Conservation (phyloP, 2,113 vertebrate species). For the Mungos mungo region DNA sequence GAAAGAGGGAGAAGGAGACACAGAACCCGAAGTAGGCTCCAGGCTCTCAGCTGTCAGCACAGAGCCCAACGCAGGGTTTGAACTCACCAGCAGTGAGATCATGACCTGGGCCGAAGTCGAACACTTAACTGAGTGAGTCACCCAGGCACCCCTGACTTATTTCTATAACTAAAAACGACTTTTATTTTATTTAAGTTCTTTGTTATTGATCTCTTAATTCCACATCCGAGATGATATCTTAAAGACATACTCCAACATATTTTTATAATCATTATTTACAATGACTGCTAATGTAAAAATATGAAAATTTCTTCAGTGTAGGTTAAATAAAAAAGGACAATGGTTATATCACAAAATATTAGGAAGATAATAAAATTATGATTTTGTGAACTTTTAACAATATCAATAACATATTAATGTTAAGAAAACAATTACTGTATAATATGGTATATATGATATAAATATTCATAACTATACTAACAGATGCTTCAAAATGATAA, state of each 20-base stretch:
- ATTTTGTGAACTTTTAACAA: background rate
- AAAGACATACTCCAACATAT: background rate
- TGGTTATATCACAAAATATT: background rate
- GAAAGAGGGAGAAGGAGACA: no score
- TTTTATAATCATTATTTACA: background rate
- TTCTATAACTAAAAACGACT: background rate
- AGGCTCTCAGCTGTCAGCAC: no score
- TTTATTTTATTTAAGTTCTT: background rate
- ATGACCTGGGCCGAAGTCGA: no score
- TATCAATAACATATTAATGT: background rate
- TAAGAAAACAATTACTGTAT: background rate
- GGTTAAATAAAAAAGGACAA: background rate
- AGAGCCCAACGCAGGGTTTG: rapidly evolving
- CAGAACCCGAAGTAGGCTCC: no score
- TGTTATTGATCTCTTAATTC: background rate
- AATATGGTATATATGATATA: background rate
- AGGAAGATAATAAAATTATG: background rate
- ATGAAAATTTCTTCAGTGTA: background rate
- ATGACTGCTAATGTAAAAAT: background rate
- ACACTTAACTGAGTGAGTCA: no score
- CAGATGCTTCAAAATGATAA: background rate
- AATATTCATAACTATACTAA: background rate
- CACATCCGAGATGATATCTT: background rate
- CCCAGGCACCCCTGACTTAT: background rate
- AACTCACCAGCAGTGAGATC: no score